Conservation (phyloP, 1,140 invertebrate genomes). For the Caerostris darwini region DNA sequence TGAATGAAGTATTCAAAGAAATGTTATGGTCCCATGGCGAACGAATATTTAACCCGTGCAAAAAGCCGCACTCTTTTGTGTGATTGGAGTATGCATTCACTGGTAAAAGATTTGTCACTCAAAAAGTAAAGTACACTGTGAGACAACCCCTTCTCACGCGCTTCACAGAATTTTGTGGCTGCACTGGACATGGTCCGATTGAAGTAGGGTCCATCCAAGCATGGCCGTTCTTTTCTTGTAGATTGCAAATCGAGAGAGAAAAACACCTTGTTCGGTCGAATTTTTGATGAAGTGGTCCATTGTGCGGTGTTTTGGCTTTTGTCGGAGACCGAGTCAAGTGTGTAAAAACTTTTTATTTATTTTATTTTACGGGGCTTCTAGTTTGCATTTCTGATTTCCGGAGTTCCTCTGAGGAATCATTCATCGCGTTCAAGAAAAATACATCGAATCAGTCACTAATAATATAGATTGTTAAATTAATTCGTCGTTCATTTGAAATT, state of each 20-base stretch:
- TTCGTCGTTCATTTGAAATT: no score
- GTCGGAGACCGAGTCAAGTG: constrained; percentile 38
- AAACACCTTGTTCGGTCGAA: constrained; percentile 72
- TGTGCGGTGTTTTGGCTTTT: constrained; percentile 53
- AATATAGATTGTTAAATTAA: no score
- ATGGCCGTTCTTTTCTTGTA: constrained; percentile 57
- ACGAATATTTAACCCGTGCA: neutral
- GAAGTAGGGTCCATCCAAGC: constrained; percentile 58
- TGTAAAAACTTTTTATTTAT: constrained; percentile 25
- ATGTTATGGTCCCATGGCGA: neutral
- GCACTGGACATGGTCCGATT: constrained; percentile 72
- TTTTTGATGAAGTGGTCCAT: constrained; percentile 70
- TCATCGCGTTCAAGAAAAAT: neutral
- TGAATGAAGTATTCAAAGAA: neutral
- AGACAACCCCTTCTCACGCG: constrained; percentile 48
- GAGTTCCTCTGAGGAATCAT: constrained; percentile 25
- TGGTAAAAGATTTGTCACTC: constrained; percentile 20
- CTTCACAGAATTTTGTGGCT: constrained; percentile 50
- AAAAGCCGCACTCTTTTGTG: constrained; percentile 34
- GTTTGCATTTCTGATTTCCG: constrained; percentile 40
- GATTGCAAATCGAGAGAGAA: constrained; percentile 68
- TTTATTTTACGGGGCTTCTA: neutral
- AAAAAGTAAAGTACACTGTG: constrained; percentile 26
- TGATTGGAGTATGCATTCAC: neutral
- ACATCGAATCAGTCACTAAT: neutral